Base-by-base conservation (phyloP, 1,140 invertebrate genomes). In the Leptestheria dahalacensis region DNA sequence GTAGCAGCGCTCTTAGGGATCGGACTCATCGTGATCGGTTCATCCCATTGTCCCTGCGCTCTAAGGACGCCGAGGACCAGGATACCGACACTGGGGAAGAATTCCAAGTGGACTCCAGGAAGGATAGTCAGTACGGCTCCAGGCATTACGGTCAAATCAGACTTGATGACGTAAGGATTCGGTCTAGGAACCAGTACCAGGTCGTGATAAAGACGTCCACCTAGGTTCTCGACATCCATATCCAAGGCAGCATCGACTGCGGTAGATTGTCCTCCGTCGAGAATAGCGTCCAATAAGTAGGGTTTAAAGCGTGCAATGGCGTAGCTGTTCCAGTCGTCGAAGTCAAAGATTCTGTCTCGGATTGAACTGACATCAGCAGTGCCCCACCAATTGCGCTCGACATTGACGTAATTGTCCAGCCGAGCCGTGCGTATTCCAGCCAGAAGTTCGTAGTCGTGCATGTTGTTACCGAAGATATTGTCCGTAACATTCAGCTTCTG, bases 311-410 rank as follows among this genome's bases (percentile, higher is more conserved):
- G 78, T 0, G 92, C 93, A 41, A 94, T 81, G 0, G 93, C 92
- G 71, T 93, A 94, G 73, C 92, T 91, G 69, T 99, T 99, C 96
- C 96, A 98, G 69, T 98, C 95, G 71, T 99, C 93, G 75, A 99
- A 97, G 75, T 99, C 97, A 71, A 99, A 99, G 65, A 99, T 96
- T 68, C 84, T 79, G 51, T 82, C 77, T 62, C 81, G 77, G 26
- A 99, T 97, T 29, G 76, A 72, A 4, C 69, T 69, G 47, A 85
- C 77, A 57, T 86, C 78, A 2, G 72, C 72, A 3, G 82, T 84
- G 9, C 94, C 95, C 95, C 96, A 99, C 88, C 89, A 99, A 71
- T 99, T 99, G 69, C 95, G 84, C 15, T 77, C 78, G 0, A 91
- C 91, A 69, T 98, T 85, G 9, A 99, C 73, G 48, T 78, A 78